phyloP scores from a whole-genome alignment of 1,140 invertebrate genomes.

The Choristoneura fumiferana region DNA sequence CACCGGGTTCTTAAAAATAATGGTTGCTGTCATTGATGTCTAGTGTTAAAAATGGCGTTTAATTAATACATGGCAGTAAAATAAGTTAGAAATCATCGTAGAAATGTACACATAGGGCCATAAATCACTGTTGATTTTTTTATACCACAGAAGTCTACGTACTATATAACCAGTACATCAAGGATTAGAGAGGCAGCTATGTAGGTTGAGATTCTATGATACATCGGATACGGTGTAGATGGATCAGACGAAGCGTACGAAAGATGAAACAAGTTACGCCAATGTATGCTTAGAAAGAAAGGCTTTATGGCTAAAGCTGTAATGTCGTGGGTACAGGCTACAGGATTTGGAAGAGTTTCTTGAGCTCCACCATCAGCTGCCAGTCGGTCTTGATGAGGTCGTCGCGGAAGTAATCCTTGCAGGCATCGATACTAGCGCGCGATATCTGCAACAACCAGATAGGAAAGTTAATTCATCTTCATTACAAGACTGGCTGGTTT shows the following conservation, averaged over 20 bases:
- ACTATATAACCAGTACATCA: too few species aligned
- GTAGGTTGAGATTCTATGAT: conserved; percentile 58
- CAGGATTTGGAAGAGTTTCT: conserved; percentile 98
- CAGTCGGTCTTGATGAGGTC: conserved; percentile 98
- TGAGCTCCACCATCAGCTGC: conserved; percentile 98
- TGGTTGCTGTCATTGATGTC: conserved; percentile 7
- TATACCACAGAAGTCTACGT: too few species aligned
- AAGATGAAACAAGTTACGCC: too few species aligned
- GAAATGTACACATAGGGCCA: too few species aligned
- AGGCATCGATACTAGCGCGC: conserved; percentile 98
- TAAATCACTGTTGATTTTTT: too few species aligned
- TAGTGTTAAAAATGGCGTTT: conserved; percentile 5
- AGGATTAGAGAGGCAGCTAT: background rate
- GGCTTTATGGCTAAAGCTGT: too few species aligned
- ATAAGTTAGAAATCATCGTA: conserved; percentile 29
- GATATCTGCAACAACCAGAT: conserved; percentile 94
- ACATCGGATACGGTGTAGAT: conserved; percentile 49
- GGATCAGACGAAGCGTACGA: conserved; percentile 46
- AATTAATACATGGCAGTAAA: background rate
- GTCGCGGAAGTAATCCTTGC: conserved; percentile 99
- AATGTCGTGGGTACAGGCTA: conserved; percentile 71
- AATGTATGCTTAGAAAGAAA: too few species aligned
- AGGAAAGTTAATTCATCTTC: conserved; percentile 23
- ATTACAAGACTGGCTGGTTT: background rate
- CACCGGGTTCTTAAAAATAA: background rate